phyloP scores from a whole-genome alignment of 2,797 vertebrate genomes.

The Rhincodon typus region DNA sequence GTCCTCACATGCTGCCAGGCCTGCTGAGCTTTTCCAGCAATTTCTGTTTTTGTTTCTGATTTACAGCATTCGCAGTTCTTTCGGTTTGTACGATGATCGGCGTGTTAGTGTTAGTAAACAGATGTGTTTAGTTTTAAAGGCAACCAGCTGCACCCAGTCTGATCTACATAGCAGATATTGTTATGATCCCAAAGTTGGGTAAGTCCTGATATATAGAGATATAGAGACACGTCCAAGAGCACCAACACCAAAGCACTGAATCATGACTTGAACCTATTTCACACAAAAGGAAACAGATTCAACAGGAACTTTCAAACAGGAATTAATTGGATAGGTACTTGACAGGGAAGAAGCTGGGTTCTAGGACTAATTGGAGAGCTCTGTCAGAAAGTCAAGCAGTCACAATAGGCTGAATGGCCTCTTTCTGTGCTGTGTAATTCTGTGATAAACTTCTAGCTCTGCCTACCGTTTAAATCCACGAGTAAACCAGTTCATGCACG shows the following conservation, averaged over 20 bases:
- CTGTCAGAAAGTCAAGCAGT: background rate
- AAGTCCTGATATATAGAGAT: background rate
- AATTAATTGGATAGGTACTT: background rate
- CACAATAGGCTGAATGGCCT: background rate
- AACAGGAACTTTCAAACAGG: background rate
- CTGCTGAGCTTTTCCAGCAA: no score
- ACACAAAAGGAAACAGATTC: background rate
- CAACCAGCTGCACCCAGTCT: no score
- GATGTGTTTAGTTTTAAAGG: no score
- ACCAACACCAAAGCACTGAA: no score
- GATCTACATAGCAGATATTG: no score
- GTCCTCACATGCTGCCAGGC: no score
- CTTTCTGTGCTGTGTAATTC: background rate
- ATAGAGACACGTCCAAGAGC: background rate
- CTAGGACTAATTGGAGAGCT: background rate
- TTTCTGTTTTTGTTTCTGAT: no score
- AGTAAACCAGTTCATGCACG: background rate
- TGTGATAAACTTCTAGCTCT: background rate
- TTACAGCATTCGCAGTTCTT: no score
- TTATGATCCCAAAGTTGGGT: no score
- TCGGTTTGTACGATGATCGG: no score
- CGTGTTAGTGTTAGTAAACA: no score
- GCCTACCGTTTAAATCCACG: background rate
- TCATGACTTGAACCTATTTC: no score
- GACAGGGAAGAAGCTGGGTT: background rate